Conservation (phyloP, 2,113 vertebrate genomes). For the Acanthisitta chloris region DNA sequence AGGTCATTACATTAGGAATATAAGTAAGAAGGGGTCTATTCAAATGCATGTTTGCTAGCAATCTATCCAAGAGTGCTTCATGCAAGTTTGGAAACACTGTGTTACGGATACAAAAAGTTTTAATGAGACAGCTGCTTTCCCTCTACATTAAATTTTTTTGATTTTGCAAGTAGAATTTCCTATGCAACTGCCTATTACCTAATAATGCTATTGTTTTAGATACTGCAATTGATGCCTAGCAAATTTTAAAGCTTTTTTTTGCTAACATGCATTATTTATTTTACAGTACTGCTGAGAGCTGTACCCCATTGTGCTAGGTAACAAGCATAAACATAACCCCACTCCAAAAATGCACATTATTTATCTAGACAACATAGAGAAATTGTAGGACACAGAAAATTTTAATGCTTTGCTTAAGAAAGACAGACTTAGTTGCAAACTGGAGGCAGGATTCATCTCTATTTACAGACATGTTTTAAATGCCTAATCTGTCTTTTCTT, state of each 20-base stretch:
- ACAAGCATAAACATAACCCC: background rate
- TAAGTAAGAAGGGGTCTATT: background rate
- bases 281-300: background rate
- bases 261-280: background rate
- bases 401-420: background rate
- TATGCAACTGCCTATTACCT: background rate
- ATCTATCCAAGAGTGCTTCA: background rate
- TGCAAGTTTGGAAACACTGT: background rate
- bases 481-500: background rate
- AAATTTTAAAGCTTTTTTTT: background rate
- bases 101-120: background rate
- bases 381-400: background rate
- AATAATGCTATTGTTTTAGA: background rate
- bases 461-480: background rate
- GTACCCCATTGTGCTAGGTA: background rate
- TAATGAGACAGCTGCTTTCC: background rate
- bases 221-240: background rate
- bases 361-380: background rate
- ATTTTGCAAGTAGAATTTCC: background rate
- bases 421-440: background rate
- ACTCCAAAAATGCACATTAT: background rate
- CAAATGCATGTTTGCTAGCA: background rate
- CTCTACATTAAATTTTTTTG: background rate
- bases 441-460: background rate
- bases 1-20: background rate